Base-by-base conservation (phyloP, 2,888 invertebrate species). In the Blastobasis adustella region DNA sequence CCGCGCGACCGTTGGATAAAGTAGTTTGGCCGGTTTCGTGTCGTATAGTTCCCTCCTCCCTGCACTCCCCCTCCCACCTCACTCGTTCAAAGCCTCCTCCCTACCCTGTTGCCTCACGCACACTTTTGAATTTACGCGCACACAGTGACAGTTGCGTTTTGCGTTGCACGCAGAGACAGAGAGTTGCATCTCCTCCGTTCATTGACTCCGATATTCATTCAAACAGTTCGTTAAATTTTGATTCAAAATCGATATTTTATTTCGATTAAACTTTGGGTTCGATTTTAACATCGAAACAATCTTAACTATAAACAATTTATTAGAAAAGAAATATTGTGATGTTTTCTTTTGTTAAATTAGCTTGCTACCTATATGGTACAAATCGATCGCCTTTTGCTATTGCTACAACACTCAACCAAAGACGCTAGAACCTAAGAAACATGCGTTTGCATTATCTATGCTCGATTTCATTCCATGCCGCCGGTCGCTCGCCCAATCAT, bases 1-100 rank as follows among this genome's bases (percentile, higher is more conserved):
- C 72, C 63, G 77, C 74, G 72, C 86, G 82, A 83, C 88, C 87
- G 88, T 87, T 87, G 85, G 69, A 77, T 76, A 78, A 79, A 85
- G 86, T 79, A 69, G 87, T 86, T 84, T 79, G 81, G 80, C 86
- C 83, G 83, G 88, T 87, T 88, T 80, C 62, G 68, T 70, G 57
- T 57, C 58, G 58, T 66, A 61, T 67, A 65, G 61, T 71, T 72
- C 67, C 68, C 67, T 66, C 70, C 65, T 69, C 61, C 65, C 73
- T 73, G 67, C 77, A 67, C 73, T 71, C 76, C 67, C 73, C 66
- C 64, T 63, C 65, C 66, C 63, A 54, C 63, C 64, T 69, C 66
- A 61, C 66, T 67, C 61, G 61, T 62, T 69, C 73, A 67, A 79
- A 84, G 80, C 84, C 82, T 82, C 74, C 76, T 74, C 73, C 73